Percentiles rank a stretch among this genome's conserved stretches.
These are phyloP conservation scores for mouse (Mus musculus) DNA, from an alignment of 2,113 vertebrate species.

Conservation along the genomic window DNA sequence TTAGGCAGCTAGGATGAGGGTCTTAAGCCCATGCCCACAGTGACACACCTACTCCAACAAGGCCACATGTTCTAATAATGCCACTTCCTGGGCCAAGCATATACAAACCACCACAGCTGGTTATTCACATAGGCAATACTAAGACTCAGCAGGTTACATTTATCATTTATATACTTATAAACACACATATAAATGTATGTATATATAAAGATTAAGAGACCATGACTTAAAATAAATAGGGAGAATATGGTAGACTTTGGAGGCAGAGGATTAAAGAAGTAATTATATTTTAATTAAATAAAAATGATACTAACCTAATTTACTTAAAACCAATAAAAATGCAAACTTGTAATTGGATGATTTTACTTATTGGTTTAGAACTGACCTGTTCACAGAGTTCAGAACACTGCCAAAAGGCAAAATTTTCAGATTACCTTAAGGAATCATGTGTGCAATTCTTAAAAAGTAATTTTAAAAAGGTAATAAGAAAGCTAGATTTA, in stretches of 20 bases:
- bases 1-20: too few species aligned
- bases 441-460: background rate
- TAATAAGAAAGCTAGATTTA: constrained; percentile 33
- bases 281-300: background rate
- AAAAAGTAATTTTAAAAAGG: constrained; percentile 23
- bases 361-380: constrained; percentile 12
- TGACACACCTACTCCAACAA: too few species aligned
- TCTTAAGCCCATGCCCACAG: too few species aligned
- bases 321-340: background rate
- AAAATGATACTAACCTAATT: constrained; percentile 27
- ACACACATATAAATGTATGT: background rate
- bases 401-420: background rate
- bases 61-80: too few species aligned
- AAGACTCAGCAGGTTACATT: background rate
- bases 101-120: too few species aligned
- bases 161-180: background rate
- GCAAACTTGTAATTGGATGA: background rate
- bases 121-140: background rate
- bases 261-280: background rate
- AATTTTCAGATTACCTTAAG: background rate
- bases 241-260: background rate
- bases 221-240: background rate
- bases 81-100: too few species aligned
- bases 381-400: background rate
- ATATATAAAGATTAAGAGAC: background rate